phyloP scores from a whole-genome alignment of 1,140 invertebrate species.

The Dysdera silvatica region DNA sequence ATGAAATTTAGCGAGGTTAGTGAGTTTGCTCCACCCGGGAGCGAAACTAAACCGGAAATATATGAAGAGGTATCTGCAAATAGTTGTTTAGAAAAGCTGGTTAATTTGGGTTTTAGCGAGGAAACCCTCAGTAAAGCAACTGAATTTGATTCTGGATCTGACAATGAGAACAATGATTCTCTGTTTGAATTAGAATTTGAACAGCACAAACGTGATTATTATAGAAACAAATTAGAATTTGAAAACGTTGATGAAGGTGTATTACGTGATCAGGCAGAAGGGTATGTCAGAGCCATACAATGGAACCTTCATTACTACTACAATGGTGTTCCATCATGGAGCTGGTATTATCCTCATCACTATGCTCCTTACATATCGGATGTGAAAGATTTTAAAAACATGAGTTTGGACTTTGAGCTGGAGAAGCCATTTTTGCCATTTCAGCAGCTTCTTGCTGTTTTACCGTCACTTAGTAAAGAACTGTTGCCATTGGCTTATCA shows the following conservation, averaged over 20 bases:
- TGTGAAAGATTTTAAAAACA: slow-evolving; percentile 62
- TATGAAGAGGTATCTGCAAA: slow-evolving; percentile 29
- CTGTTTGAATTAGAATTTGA: slow-evolving; percentile 60
- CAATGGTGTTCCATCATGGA: slow-evolving; percentile 91
- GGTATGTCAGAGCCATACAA: slow-evolving; percentile 86
- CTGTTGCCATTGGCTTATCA: slow-evolving; percentile 75
- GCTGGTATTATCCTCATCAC: slow-evolving; percentile 94
- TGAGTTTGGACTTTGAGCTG: slow-evolving; percentile 61
- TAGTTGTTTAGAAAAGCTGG: slow-evolving; percentile 18
- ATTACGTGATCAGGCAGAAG: slow-evolving; percentile 66
- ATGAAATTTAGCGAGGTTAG: slow-evolving; percentile 75
- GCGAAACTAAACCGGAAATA: slow-evolving; percentile 52
- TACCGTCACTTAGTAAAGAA: slow-evolving; percentile 68
- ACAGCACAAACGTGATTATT: slow-evolving; percentile 82
- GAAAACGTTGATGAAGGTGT: slow-evolving; percentile 60
- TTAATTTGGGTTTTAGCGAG: slow-evolving; percentile 18
- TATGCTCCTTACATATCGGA: slow-evolving; percentile 95
- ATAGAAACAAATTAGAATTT: slow-evolving; percentile 79
- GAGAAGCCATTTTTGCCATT: slow-evolving; percentile 87
- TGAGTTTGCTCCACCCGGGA: slow-evolving; percentile 71
- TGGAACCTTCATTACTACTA: slow-evolving; percentile 98
- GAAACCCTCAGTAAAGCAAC: slow-evolving; percentile 2
- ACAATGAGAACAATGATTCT: slow-evolving; percentile 35
- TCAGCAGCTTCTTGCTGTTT: slow-evolving; percentile 84
- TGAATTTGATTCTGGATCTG: slow-evolving; percentile 25